These are phyloP conservation scores for Triops cancriformis DNA, from an alignment of 1,140 invertebrate genomes.

Conservation along the genomic window DNA sequence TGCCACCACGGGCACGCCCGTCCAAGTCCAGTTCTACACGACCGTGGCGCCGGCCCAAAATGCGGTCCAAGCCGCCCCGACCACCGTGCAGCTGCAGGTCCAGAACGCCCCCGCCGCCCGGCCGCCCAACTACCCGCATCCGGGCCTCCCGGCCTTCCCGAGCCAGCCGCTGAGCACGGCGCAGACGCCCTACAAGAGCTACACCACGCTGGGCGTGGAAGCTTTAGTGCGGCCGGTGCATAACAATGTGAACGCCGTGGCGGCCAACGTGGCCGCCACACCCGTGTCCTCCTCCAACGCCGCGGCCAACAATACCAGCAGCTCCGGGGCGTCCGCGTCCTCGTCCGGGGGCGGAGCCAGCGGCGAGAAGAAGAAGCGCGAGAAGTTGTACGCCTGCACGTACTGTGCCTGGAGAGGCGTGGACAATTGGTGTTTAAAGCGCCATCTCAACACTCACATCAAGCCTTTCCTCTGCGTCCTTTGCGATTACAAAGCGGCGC, in stretches of 20 bases:
- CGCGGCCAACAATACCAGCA: not conserved
- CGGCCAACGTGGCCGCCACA: not conserved
- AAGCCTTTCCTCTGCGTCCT: conserved; percentile 80
- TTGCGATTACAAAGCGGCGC: conserved; percentile 83
- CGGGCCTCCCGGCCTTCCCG: conserved; percentile 25
- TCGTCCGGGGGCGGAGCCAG: not conserved
- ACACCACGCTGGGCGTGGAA: conserved; percentile 26
- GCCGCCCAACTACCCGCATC: conserved; percentile 18
- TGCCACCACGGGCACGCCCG: conserved; percentile 22
- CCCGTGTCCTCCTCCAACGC: not conserved
- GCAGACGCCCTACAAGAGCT: conserved; percentile 24
- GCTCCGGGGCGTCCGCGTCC: conserved; percentile 16
- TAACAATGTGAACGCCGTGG: conserved; percentile 5
- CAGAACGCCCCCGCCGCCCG: conserved; percentile 24
- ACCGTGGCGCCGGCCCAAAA: conserved; percentile 19
- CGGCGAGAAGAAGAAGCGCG: conserved; percentile 39
- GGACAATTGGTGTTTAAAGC: conserved; percentile 87
- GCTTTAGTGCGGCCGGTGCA: conserved; percentile 24
- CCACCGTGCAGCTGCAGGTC: conserved; percentile 27
- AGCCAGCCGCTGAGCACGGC: conserved; percentile 17
- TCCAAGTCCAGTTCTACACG: conserved; percentile 26
- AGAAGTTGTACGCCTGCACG: conserved; percentile 64
- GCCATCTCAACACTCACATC: conserved; percentile 82
- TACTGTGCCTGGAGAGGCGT: conserved; percentile 84
- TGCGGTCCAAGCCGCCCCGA: conserved; percentile 33